Evolutionary conservation across 1,140 invertebrate species (phyloP).

Genomic region (Muscidifurax raptorellus): DNA sequence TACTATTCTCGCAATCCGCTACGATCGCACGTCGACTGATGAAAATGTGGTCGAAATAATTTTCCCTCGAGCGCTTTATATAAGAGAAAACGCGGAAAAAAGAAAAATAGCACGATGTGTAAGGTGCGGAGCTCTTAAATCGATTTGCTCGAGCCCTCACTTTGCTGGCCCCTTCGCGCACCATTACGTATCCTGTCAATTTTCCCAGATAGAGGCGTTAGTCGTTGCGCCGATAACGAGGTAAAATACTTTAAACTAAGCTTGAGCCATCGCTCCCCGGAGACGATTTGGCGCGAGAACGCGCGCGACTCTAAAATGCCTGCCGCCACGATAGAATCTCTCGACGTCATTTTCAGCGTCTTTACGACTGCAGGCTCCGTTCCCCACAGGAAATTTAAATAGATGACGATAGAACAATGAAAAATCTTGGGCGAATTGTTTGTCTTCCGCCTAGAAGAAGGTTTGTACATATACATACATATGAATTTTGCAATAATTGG

Average conservation of each 20-base stretch:
- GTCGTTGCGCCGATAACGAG: constrained; percentile 60
- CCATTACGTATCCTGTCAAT: constrained; percentile 59
- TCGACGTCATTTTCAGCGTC: constrained; percentile 58
- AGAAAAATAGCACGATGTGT: constrained; percentile 33
- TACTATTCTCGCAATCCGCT: too few relatives aligned
- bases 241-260: constrained; percentile 72
- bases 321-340: constrained; percentile 61
- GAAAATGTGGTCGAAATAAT: too few relatives aligned
- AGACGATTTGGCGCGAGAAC: constrained; percentile 60
- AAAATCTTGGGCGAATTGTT: constrained; percentile 16
- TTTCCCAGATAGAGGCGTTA: constrained; percentile 50
- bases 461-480: too few relatives aligned
- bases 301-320: constrained; percentile 58
- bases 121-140: constrained; percentile 52
- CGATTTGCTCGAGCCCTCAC: constrained; percentile 55
- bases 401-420: constrained; percentile 44
- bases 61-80: background rate
- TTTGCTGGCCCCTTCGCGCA: constrained; percentile 16
- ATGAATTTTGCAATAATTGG: too few relatives aligned
- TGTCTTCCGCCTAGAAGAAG: too few relatives aligned
- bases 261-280: constrained; percentile 70
- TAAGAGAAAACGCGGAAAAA: constrained; percentile 4
- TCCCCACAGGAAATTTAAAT: constrained; percentile 52
- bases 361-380: constrained; percentile 57
- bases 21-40: too few relatives aligned